Percentiles rank a stretch among this genome's conserved stretches.
Conservation (phyloP, 2,113 vertebrate species). For the Illadopsis cleaveri region DNA sequence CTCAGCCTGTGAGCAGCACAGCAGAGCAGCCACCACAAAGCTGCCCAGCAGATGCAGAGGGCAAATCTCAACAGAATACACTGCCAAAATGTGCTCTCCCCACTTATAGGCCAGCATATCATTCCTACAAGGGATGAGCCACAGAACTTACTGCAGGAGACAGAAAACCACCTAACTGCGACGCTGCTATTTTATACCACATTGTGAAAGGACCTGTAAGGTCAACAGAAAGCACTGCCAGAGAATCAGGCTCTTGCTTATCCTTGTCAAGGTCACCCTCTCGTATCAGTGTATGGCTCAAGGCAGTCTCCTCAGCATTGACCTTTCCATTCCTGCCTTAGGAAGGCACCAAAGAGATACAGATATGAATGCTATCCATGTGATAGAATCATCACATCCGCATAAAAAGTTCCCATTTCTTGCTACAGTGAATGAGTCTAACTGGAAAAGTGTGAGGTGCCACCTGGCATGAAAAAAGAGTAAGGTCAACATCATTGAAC, state of each 20-base stretch:
- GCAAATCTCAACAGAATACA: background rate
- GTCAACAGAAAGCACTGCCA: background rate
- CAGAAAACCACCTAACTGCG: background rate
- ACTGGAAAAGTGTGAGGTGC: background rate
- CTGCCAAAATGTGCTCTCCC: background rate
- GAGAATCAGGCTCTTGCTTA: background rate
- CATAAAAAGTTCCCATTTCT: background rate
- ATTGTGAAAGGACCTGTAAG: background rate
- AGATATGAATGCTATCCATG: background rate
- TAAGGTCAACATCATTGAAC: background rate
- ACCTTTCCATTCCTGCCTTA: background rate
- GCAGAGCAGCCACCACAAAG: background rate
- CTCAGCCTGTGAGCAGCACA: background rate
- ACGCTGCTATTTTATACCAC: background rate
- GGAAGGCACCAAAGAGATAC: background rate
- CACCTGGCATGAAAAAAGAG: background rate
- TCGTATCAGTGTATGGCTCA: background rate
- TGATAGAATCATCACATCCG: background rate
- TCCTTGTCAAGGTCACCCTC: background rate
- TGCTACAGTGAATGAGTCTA: background rate
- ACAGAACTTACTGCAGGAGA: background rate
- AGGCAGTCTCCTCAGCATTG: background rate
- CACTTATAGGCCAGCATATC: background rate
- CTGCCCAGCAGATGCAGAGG: background rate
- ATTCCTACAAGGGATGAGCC: rapidly evolving